phyloP scores from a whole-genome alignment of 2,113 vertebrate genomes.

The Xyrauchen texanus region DNA sequence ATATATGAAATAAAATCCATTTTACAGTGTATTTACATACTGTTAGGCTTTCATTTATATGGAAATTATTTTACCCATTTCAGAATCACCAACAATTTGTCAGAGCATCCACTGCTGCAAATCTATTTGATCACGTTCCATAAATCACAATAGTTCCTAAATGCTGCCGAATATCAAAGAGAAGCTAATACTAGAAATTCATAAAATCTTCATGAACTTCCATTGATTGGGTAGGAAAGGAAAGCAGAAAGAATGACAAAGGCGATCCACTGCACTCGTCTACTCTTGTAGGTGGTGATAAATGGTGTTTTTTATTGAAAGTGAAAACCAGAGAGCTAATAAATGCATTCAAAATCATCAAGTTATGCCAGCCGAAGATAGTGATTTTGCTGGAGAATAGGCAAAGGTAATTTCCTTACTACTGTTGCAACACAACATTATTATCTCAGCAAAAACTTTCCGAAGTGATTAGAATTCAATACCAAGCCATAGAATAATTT shows the following conservation, averaged over 20 bases:
- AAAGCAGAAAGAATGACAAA: conserved; percentile 15
- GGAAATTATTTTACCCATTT: conserved; percentile 8
- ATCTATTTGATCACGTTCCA: background rate
- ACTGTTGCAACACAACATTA: background rate
- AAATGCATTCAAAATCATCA: conserved; percentile 51
- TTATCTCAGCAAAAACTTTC: background rate
- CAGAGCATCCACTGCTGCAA: conserved; percentile 7
- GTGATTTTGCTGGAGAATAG: background rate
- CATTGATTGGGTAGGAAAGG: conserved; percentile 5
- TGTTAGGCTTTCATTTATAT: conserved; percentile 19
- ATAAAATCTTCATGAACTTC: conserved; percentile 39
- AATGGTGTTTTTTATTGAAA: conserved; percentile 54
- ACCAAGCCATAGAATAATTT: conserved; percentile 56
- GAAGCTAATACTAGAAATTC: conserved; percentile 23
- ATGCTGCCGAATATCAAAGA: background rate
- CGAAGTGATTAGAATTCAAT: background rate
- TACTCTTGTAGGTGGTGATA: conserved; percentile 38
- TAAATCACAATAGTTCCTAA: conserved; percentile 19
- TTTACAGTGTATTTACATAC: conserved; percentile 24
- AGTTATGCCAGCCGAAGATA: conserved; percentile 34
- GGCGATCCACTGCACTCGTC: conserved; percentile 25
- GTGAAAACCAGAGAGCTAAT: conserved; percentile 49
- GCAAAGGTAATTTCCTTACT: conserved; percentile 7
- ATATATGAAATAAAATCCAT: conserved; percentile 8
- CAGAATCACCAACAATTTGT: conserved; percentile 18